Evolutionary conservation across 1,140 invertebrate species (phyloP).

Genomic region (Watersipora subatra): DNA sequence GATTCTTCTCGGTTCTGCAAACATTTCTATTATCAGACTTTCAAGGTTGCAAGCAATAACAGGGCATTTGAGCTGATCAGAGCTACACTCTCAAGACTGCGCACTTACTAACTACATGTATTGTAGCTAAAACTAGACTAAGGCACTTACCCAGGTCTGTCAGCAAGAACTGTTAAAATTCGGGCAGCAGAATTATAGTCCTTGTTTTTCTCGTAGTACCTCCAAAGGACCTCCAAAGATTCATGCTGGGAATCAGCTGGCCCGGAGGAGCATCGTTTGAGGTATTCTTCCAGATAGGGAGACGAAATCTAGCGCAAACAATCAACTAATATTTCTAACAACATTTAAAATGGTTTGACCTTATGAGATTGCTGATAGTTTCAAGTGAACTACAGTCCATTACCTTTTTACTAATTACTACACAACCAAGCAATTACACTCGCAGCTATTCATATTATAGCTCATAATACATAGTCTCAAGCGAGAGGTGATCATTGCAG

Average conservation of each 20-base stretch:
- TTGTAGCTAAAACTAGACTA: too few species aligned
- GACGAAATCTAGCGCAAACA: conserved; percentile 43
- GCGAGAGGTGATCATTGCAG: too few species aligned
- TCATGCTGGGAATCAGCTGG: conserved; percentile 33
- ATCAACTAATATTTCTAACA: conserved; percentile 7
- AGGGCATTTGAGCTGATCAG: neutral
- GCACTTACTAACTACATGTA: too few species aligned
- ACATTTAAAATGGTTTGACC: conserved; percentile 4
- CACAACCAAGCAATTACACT: too few species aligned
- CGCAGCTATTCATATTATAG: too few species aligned
- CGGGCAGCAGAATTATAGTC: conserved; percentile 85
- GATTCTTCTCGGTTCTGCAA: conserved; percentile 36
- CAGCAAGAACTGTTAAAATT: conserved; percentile 73
- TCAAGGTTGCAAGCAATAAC: conserved; percentile 6
- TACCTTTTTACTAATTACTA: too few species aligned
- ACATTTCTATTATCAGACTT: conserved; percentile 42
- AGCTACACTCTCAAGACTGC: too few species aligned
- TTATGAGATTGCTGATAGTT: too few species aligned
- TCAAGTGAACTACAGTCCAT: too few species aligned
- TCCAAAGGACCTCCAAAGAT: conserved; percentile 80
- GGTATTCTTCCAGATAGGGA: conserved; percentile 65
- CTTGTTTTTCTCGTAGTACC: conserved; percentile 80
- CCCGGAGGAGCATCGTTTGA: conserved; percentile 48
- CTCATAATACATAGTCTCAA: too few species aligned
- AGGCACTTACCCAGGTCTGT: conserved; percentile 53